These are phyloP conservation scores for Bubo scandiacus DNA, from an alignment of 2,113 vertebrate species.

Conservation along the genomic window DNA sequence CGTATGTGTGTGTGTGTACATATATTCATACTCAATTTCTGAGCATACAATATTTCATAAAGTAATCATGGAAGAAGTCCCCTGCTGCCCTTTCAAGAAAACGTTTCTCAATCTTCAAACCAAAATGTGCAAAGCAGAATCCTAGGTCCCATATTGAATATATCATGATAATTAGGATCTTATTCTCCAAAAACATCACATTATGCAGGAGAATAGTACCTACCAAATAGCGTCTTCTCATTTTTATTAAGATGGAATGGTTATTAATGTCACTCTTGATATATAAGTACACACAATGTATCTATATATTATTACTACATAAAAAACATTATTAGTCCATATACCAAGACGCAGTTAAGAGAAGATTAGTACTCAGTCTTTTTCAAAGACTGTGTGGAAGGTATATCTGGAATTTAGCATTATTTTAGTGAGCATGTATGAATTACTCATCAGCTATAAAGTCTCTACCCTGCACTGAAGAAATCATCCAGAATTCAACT, in stretches of 20 bases:
- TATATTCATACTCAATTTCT: background rate
- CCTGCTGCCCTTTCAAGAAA: background rate
- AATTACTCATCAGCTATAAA: background rate
- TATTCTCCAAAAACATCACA: background rate
- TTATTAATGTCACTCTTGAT: background rate
- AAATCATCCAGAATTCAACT: background rate
- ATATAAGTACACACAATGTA: background rate
- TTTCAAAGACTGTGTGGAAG: background rate
- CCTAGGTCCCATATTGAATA: background rate
- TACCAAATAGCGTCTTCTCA: background rate
- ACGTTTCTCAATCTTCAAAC: conserved; percentile 38
- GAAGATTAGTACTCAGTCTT: background rate
- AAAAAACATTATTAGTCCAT: background rate
- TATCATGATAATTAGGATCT: conserved; percentile 50
- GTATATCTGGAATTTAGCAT: background rate
- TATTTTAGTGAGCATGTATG: background rate
- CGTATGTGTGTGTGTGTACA: background rate
- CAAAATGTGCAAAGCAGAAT: conserved; percentile 24
- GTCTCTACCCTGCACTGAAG: background rate
- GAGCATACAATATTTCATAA: conserved; percentile 50
- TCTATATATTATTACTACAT: background rate
- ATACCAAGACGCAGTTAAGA: background rate
- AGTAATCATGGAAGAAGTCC: conserved; percentile 40
- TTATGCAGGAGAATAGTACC: background rate
- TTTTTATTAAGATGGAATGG: background rate